Evolutionary conservation across 2,888 invertebrate genomes (phyloP).

Genomic region (Chromoteleia sp.): DNA sequence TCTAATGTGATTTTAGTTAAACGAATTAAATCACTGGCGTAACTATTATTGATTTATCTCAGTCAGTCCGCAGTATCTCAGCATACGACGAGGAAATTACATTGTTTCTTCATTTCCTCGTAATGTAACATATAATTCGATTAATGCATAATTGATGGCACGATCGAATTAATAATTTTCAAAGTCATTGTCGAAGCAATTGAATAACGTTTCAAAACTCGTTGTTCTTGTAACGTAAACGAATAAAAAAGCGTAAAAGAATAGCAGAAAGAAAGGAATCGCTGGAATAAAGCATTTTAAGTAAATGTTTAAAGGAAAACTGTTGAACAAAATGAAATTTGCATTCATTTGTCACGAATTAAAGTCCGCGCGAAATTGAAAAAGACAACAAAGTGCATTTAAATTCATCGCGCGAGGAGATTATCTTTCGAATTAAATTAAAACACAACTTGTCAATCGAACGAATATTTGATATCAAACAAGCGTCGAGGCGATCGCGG

Average conservation of each 20-base stretch:
- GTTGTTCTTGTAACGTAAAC: too few species aligned
- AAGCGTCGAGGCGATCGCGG: too few species aligned
- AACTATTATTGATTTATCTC: constrained; percentile 56
- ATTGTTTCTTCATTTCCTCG: constrained; percentile 34
- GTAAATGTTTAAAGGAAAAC: neutral
- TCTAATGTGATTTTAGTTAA: constrained; percentile 37
- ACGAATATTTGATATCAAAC: too few species aligned
- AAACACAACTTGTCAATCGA: too few species aligned
- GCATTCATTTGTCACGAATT: neutral
- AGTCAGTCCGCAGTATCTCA: constrained; percentile 24
- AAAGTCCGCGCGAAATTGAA: too few species aligned
- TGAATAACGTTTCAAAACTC: neutral
- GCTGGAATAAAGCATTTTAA: neutral
- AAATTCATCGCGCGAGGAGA: neutral
- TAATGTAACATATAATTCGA: neutral
- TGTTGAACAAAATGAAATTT: neutral
- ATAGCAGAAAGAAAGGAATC: neutral
- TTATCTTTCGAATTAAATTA: too few species aligned
- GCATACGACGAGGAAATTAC: constrained; percentile 10
- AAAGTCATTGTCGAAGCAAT: neutral
- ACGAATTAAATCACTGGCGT: constrained; percentile 43
- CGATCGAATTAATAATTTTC: neutral
- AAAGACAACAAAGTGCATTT: neutral
- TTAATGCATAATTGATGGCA: neutral
- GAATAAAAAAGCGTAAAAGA: too few species aligned